phyloP scores from a whole-genome alignment of 2,113 vertebrate species.

The Pagrus major region DNA sequence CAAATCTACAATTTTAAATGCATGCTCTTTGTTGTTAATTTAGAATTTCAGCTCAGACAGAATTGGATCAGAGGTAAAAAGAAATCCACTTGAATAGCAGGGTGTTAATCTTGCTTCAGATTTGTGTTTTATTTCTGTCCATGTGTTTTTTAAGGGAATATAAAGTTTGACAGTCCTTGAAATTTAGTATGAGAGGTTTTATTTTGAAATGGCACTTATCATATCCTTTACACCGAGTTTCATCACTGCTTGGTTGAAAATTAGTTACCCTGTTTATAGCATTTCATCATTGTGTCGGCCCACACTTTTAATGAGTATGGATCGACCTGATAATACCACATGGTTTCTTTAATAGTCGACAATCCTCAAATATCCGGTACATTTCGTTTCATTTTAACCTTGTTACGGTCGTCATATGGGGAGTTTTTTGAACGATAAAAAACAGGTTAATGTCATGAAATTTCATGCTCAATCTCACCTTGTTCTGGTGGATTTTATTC shows the following conservation, averaged over 20 bases:
- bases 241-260: conserved; percentile 35
- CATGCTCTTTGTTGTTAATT: conserved; percentile 30
- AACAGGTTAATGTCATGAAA: conserved; percentile 54
- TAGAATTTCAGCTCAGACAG: conserved; percentile 25
- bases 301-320: conserved; percentile 21
- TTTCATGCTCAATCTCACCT: conserved; percentile 71
- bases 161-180: conserved; percentile 27
- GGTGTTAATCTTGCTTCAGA: neutral
- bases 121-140: conserved; percentile 6
- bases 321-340: conserved; percentile 2
- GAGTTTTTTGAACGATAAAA: conserved; percentile 14
- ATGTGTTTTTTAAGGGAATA: conserved; percentile 1
- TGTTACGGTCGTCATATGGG: neutral
- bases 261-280: conserved; percentile 36
- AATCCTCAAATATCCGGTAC: neutral
- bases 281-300: conserved; percentile 30
- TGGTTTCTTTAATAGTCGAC: neutral
- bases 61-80: conserved; percentile 22
- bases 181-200: conserved; percentile 25
- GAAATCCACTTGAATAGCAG: neutral
- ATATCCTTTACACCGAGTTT: conserved; percentile 35
- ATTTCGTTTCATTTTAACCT: conserved; percentile 14
- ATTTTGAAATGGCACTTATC: conserved; percentile 10
- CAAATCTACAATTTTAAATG: conserved; percentile 38
- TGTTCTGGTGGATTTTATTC: conserved; percentile 72